Percentiles rank a stretch among this genome's conserved stretches.
These are phyloP conservation scores for Gobiocypris rarus DNA, from an alignment of 2,113 vertebrate species.

Conservation along the genomic window DNA sequence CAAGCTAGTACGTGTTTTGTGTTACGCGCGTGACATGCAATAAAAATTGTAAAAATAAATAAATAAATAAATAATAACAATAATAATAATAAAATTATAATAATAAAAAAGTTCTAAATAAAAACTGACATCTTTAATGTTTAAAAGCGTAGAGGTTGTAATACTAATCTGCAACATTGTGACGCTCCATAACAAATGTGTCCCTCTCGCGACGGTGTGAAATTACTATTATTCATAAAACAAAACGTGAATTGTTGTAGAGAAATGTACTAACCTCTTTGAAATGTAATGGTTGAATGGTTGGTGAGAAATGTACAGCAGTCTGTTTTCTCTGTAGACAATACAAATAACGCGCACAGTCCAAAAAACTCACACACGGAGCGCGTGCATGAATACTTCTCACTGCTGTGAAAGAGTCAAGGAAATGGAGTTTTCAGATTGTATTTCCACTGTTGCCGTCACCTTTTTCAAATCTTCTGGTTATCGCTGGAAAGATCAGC, in stretches of 20 bases:
- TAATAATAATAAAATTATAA: too few relatives aligned
- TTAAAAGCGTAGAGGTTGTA: neutral
- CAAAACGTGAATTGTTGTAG: neutral
- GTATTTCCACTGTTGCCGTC: slow-evolving; percentile 76
- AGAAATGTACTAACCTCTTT: slow-evolving; percentile 69
- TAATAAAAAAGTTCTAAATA: neutral
- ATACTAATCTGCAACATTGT: neutral
- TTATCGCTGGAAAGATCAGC: slow-evolving; percentile 46
- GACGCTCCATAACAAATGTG: neutral
- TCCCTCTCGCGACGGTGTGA: neutral
- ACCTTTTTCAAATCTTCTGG: slow-evolving; percentile 55
- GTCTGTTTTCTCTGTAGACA: slow-evolving; percentile 34
- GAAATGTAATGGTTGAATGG: slow-evolving; percentile 62
- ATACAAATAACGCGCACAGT: slow-evolving; percentile 6
- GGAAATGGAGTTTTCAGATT: slow-evolving; percentile 80
- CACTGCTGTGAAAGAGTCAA: slow-evolving; percentile 44
- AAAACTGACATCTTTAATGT: neutral
- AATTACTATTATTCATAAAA: neutral
- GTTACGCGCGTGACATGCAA: neutral
- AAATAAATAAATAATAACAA: too few relatives aligned
- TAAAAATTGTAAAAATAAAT: neutral
- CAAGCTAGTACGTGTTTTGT: neutral
- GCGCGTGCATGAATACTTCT: slow-evolving; percentile 29
- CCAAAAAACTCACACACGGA: slow-evolving; percentile 54
- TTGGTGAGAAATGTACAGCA: slow-evolving; percentile 16